Evolutionary conservation across 2,888 invertebrate genomes (phyloP), one percentile per base, ranked within the genome.

Genomic region (Amaurobius ferox): DNA sequence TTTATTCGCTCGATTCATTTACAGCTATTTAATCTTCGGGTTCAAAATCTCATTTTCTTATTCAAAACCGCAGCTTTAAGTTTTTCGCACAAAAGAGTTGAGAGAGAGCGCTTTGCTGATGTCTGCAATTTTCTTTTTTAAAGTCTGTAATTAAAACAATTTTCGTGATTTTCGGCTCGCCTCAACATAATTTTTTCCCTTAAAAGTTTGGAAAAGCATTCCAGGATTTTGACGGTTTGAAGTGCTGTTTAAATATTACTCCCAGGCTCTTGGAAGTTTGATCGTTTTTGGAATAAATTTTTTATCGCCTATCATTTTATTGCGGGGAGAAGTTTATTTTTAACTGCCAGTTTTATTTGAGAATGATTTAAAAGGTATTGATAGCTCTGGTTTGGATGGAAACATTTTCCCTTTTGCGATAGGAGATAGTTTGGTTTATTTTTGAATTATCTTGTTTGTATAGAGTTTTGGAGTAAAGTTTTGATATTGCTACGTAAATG

Each of bases 181-280:
- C 35, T 7, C n/a, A 44, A 16, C n/a, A 44, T 2, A 44, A 44
- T 55, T 55, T 55, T 55, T 23, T 11, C 2, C 19, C 55, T 55
- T 44, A 3, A 16, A 3, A 23, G 5, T 23, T 55, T 23, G 23
- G 19, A 23, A 55, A 55, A 55, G 55, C 23, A 23, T 55, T 23
- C 23, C 23, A 5, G 23, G 3, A 11, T 55, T 55, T 55, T 11
- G 19, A 55, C 55, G 11, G 1, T 55, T 55, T 55, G 23, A 55
- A 55, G 55, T 55, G 55, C 55, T 55, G 55, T 55, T 55, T 23
- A 55, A 55, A 55, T 55, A 55, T 44, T 23, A 23, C 23, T 3
- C 5, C 5, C 3, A 2, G 55, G 19, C 23, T 23, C 44, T 2
- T 13, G n/a, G 9, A 9, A 9, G 5, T 35, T 35, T 35, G 44